Evolutionary conservation across 2,797 vertebrate species (phyloP), one percentile per base, ranked within the genome.

Genomic region (Thripadectes ignobilis): DNA sequence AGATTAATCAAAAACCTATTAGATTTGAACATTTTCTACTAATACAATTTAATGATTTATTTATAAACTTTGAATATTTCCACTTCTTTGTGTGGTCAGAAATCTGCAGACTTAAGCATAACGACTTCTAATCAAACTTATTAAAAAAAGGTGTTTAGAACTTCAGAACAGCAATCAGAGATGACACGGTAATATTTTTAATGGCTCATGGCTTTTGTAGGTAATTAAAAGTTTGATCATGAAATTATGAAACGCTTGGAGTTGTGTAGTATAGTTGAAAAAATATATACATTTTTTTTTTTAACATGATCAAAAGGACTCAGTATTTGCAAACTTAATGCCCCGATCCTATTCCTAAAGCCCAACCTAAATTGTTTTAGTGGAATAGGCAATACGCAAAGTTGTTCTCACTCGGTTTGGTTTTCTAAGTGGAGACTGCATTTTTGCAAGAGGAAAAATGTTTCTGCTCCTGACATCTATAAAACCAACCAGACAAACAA

Each of bases 311-410:
- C 18, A 22, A 8, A 71, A 74, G 8, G 29, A 32, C 12, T 43
- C 5, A 1, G 4, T 45, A 39, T 73, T 82, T 79, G 9, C 29
- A 24, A 67, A 43, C 7, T 22, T 45, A n/a, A 79, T 43, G 17
- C 10, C 32, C 8, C 0, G 0, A 6, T 30, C 79, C 51, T 63
- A 23, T 51, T 92, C 30, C 38, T 83, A 26, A 83, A 69, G 36
- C 36, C 12, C 0, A 0, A 54, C 17, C 0, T 11, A 20, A 36
- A 5, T 48, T 55, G 21, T 83, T 77, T 41, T 58, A 46, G 38
- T 13, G 21, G 27, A 67, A 54, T 9, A 48, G 24, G 22, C 52
- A 39, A 26, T 12, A 39, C 32, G 21, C 32, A 58, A 46, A 81
- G 30, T 20, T 38, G 11, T 24, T 85, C 32, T 67, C 10, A 7